Conservation (phyloP, 2,797 vertebrate genomes). For the Aplochiton taeniatus region DNA sequence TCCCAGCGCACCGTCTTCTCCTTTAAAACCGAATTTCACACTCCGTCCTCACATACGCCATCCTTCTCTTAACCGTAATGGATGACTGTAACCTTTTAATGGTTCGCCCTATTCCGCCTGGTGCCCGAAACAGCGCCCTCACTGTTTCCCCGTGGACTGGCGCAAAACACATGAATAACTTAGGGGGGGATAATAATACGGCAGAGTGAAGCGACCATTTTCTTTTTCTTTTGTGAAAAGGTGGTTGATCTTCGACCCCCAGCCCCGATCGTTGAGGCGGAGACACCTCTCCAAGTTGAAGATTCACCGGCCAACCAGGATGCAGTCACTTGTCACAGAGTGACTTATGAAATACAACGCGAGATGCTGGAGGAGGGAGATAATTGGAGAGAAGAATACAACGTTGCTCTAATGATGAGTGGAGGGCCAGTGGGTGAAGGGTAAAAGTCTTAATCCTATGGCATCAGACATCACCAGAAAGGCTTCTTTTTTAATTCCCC, state of each 20-base stretch:
- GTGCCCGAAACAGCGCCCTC: constrained; percentile 69
- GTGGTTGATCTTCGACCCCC: constrained; percentile 71
- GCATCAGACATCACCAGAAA: background rate
- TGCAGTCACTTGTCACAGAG: constrained; percentile 24
- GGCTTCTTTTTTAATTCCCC: background rate
- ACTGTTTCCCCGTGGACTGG: constrained; percentile 32
- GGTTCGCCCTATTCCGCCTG: constrained; percentile 70
- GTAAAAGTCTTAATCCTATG: constrained; percentile 1
- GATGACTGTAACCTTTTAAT: constrained; percentile 85
- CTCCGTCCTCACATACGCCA: constrained; percentile 67
- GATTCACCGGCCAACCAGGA: constrained; percentile 49
- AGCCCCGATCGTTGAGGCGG: constrained; percentile 39
- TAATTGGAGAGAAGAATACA: constrained; percentile 7
- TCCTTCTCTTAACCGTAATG: constrained; percentile 81
- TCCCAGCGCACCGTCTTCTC: constrained; percentile 64
- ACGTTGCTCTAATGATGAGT: constrained; percentile 36
- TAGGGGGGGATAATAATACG: constrained; percentile 24
- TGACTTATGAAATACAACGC: constrained; percentile 36
- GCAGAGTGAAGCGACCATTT: constrained; percentile 55
- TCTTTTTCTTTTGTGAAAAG: constrained; percentile 23
- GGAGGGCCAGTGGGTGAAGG: constrained; percentile 3
- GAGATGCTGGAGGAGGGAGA: constrained; percentile 18
- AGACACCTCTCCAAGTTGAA: constrained; percentile 42
- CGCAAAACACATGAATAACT: constrained; percentile 46
- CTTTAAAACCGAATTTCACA: constrained; percentile 73